Evolutionary conservation across 2,888 invertebrate species (phyloP).

Genomic region (Stomorhina lunata): DNA sequence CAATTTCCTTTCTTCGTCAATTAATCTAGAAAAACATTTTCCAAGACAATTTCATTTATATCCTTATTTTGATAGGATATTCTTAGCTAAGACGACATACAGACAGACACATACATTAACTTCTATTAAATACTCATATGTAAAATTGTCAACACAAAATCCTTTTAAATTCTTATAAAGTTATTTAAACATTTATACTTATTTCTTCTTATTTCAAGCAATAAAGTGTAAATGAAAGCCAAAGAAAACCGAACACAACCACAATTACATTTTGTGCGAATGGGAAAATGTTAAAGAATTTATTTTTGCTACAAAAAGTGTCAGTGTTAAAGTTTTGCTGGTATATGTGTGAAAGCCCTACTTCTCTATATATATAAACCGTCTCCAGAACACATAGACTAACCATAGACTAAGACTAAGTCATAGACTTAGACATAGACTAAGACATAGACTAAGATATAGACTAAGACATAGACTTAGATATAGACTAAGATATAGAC

Average conservation of each 20-base stretch:
- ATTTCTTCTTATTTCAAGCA: slow-evolving; percentile 14
- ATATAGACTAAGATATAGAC: too few species aligned
- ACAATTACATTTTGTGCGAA: slow-evolving; percentile 25
- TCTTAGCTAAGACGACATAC: background rate
- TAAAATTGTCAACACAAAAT: slow-evolving; percentile 6
- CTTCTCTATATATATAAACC: too few species aligned
- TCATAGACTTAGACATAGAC: too few species aligned
- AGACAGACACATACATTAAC: background rate
- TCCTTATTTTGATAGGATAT: too few species aligned
- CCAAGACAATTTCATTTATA: background rate
- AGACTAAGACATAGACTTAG: too few species aligned
- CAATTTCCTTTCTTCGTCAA: background rate
- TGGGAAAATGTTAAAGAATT: background rate
- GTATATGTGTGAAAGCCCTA: background rate
- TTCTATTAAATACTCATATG: background rate
- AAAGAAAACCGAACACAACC: background rate
- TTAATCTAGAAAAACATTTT: background rate
- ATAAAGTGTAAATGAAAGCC: background rate
- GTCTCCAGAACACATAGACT: too few species aligned
- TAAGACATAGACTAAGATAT: too few species aligned
- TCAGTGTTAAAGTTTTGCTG: slow-evolving; percentile 1
- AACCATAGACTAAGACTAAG: too few species aligned
- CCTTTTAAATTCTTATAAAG: background rate
- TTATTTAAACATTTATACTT: background rate
- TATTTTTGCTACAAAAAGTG: background rate